Evolutionary conservation across 2,113 vertebrate species (phyloP), one percentile per base, ranked within the genome.

Genomic region (Antennarius striatus): DNA sequence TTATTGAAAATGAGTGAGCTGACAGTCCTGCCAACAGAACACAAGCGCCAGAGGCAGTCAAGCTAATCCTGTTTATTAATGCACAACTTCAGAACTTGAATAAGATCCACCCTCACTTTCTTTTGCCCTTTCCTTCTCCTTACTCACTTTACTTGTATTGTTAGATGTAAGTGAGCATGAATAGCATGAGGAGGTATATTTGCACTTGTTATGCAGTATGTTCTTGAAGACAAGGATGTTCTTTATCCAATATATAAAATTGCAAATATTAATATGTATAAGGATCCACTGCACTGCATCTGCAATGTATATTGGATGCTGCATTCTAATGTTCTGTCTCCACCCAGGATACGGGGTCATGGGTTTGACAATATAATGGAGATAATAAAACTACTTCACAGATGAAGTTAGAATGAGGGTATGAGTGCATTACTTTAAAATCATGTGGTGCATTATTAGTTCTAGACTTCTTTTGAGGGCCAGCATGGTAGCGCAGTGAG

Each of bases 1-100:
- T 91, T 84, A 89, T 88, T 86, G 88, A 85, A 89, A 88, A 78
- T 71, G 89, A 90, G 82, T 79, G 72, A 86, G 76, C 81, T 81
- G 83, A 85, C 86, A 76, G 79, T 77, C 60, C 66, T 77, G 86
- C 68, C 80, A 71, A 66, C 22, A 51, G 50, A 84, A 85, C 74
- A 71, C 59, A 79, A 81, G 83, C 42, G 64, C 63, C 71, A 68
- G 75, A 43, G 62, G 83, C 71, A 79, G 70, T 80, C 73, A 50
- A 80, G 87, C 82, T 71, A 66, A 78, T 77, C 80, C 45, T 84
- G 84, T 86, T 86, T 88, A 87, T 89, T 82, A 81, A 84, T 72
- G 76, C 63, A 78, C 63, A 84, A 77, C 69, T 80, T 83, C 16
- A 56, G 28, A 87, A 87, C 40, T 73, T 76, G 42, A 67, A 22